Conservation (phyloP, 2,888 invertebrate species). For the Diploptera punctata region DNA sequence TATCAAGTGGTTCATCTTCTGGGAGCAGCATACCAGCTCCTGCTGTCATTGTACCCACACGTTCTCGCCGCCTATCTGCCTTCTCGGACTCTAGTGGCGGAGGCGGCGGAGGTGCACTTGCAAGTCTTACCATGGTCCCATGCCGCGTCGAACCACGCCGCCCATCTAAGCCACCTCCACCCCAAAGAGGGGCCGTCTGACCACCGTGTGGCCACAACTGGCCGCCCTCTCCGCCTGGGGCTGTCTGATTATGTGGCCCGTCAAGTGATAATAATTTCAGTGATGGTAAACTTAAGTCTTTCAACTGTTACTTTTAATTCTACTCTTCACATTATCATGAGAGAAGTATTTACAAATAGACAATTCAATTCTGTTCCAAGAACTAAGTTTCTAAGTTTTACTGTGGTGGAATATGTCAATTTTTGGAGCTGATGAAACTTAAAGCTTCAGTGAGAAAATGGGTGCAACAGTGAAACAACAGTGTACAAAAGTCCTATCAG, state of each 20-base stretch:
- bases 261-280: neutral
- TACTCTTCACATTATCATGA: neutral
- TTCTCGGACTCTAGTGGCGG: conserved; percentile 36
- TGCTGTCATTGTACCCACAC: conserved; percentile 31
- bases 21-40: conserved; percentile 27
- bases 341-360: neutral
- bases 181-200: conserved; percentile 26
- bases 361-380: neutral
- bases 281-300: conserved; percentile 5
- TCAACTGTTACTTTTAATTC: conserved; percentile 8
- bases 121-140: conserved; percentile 40
- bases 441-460: neutral
- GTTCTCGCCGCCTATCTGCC: conserved; percentile 37
- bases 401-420: conserved; percentile 4
- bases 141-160: conserved; percentile 31
- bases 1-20: conserved; percentile 34
- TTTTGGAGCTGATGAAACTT: neutral
- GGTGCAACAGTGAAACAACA: neutral
- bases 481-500: conserved; percentile 6
- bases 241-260: conserved; percentile 31
- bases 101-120: conserved; percentile 27
- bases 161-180: conserved; percentile 19
- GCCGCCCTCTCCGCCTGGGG: conserved; percentile 13
- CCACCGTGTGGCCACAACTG: conserved; percentile 21
- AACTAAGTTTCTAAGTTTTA: conserved; percentile 6